Percentiles rank a stretch among this genome's conserved stretches.
Evolutionary conservation across 2,113 vertebrate species (phyloP).

Genomic region (Leptobrachium leishanense): DNA sequence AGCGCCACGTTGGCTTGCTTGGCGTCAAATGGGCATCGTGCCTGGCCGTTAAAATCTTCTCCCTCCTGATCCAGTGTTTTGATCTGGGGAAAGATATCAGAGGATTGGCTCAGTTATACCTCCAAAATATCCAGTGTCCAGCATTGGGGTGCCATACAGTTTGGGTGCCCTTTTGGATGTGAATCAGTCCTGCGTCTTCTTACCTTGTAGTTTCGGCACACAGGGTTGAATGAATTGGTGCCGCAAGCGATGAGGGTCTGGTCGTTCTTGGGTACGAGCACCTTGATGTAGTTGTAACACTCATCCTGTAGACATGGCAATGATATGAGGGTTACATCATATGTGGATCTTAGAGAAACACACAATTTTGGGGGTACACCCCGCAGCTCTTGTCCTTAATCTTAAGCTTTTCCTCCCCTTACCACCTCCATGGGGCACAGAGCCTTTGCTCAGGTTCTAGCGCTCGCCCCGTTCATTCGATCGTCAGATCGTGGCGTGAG

Average conservation of each 20-base stretch:
- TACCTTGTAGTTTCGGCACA: slow-evolving; percentile 92
- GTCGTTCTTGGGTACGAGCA: slow-evolving; percentile 83
- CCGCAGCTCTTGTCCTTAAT: background rate
- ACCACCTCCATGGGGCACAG: no score
- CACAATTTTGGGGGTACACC: no score
- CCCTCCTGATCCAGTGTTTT: slow-evolving; percentile 81
- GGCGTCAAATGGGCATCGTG: slow-evolving; percentile 88
- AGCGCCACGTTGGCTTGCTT: slow-evolving; percentile 86
- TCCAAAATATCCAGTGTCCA: no score
- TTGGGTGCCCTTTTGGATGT: background rate
- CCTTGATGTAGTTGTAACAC: slow-evolving; percentile 94
- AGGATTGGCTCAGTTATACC: no score
- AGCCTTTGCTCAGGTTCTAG: no score
- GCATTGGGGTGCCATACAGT: no score
- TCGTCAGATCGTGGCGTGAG: no score
- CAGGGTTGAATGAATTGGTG: slow-evolving; percentile 90
- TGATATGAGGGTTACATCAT: background rate
- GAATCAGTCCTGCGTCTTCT: background rate
- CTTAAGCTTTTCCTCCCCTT: no score
- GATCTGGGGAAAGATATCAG: slow-evolving; percentile 60
- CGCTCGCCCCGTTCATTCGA: no score
- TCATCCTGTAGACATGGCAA: slow-evolving; percentile 73
- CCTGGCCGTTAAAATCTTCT: slow-evolving; percentile 86
- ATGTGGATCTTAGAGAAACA: no score
- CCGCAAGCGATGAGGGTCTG: slow-evolving; percentile 86